Evolutionary conservation across 2,797 vertebrate species (phyloP).

Genomic region (Spinus olivaceus): DNA sequence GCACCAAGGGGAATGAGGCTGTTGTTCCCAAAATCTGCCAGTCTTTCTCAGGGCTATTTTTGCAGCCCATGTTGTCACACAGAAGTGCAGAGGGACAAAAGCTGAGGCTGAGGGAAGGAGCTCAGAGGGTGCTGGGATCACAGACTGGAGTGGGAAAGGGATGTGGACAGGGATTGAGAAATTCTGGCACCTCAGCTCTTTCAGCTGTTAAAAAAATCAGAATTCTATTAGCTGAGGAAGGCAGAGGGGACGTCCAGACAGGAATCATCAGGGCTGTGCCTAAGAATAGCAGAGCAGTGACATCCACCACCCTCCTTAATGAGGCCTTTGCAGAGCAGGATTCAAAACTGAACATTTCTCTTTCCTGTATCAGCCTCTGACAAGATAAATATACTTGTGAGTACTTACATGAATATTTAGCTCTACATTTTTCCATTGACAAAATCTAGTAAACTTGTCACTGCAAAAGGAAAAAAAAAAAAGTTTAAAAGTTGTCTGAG

Average conservation of each 20-base stretch:
- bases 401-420: conserved; percentile 97
- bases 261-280: background rate
- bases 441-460: conserved; percentile 96
- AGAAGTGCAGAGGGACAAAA: background rate
- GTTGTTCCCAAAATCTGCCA: background rate
- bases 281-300: background rate
- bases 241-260: background rate
- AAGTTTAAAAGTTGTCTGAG: conserved; percentile 18
- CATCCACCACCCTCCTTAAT: background rate
- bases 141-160: accelerated
- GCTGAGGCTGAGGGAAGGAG: background rate
- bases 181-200: background rate
- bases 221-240: background rate
- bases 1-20: background rate
- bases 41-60: background rate
- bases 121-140: background rate
- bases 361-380: conserved; percentile 1
- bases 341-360: background rate
- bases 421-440: conserved; percentile 99
- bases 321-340: background rate
- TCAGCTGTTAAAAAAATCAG: background rate
- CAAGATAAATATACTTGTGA: conserved; percentile 20
- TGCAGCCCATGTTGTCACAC: background rate
- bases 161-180: background rate
- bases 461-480: conserved; percentile 71